These are phyloP conservation scores for Gallinago media DNA, from an alignment of 2,113 vertebrate species.

Conservation along the genomic window DNA sequence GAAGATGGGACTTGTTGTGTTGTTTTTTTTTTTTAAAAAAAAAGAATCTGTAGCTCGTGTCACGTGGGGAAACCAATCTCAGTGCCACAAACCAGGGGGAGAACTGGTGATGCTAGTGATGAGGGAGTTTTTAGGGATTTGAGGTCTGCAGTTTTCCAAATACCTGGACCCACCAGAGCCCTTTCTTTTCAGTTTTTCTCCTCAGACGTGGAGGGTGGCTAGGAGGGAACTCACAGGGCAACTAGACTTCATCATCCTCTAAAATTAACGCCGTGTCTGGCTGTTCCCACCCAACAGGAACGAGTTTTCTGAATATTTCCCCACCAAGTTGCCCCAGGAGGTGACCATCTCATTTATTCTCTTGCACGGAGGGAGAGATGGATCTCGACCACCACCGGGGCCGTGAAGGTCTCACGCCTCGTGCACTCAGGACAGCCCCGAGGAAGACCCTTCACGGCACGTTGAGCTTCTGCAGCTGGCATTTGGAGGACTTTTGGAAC, in stretches of 20 bases:
- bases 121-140: background rate
- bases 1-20: background rate
- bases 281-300: background rate
- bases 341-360: background rate
- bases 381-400: fast-evolving
- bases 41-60: background rate
- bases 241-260: background rate
- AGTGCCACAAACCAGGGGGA: background rate
- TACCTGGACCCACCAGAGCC: background rate
- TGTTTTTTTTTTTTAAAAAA: background rate
- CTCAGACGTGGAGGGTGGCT: background rate
- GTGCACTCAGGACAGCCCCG: background rate
- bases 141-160: background rate
- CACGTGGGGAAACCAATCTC: background rate
- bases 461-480: background rate
- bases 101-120: background rate
- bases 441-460: background rate
- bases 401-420: background rate
- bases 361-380: background rate
- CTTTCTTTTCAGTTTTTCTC: background rate
- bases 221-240: background rate
- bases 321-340: background rate
- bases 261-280: background rate
- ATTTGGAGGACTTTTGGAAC: background rate
- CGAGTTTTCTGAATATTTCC: background rate